phyloP scores from a whole-genome alignment of 2,113 vertebrate species.

The Solea solea region DNA sequence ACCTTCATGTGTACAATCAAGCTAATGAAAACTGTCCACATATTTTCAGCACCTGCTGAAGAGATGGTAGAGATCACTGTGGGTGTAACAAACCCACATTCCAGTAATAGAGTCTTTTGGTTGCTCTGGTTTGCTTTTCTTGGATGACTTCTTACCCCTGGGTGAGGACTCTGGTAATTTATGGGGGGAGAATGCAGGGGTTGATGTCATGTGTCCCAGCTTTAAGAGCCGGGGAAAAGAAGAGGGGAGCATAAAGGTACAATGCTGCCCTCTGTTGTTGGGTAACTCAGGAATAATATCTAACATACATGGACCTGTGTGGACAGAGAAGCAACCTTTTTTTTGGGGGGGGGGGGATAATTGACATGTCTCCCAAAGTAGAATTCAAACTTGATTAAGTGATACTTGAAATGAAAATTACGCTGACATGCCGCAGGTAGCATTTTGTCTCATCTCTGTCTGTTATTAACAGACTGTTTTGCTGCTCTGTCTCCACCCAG shows the following conservation, averaged over 20 bases:
- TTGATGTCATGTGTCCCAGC: slow-evolving; percentile 68
- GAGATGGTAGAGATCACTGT: slow-evolving; percentile 54
- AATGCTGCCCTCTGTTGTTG: slow-evolving; percentile 65
- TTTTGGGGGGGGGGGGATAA: too few species aligned
- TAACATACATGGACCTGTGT: neutral
- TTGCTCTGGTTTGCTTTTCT: slow-evolving; percentile 77
- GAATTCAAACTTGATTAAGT: too few species aligned
- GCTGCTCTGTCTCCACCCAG: too few species aligned
- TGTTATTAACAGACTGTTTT: too few species aligned
- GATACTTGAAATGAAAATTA: too few species aligned
- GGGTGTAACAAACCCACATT: slow-evolving; percentile 72
- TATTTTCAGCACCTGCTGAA: slow-evolving; percentile 72
- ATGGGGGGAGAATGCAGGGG: slow-evolving; percentile 60
- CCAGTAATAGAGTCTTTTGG: slow-evolving; percentile 73
- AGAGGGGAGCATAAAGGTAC: slow-evolving; percentile 17
- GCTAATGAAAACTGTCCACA: slow-evolving; percentile 44
- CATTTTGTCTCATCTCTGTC: too few species aligned
- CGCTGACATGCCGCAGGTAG: too few species aligned
- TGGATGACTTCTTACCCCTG: slow-evolving; percentile 72
- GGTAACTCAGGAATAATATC: neutral
- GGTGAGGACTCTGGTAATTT: slow-evolving; percentile 71
- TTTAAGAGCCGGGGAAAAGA: slow-evolving; percentile 14
- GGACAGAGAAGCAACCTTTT: neutral
- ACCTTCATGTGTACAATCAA: slow-evolving; percentile 18
- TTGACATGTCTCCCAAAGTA: too few species aligned